phyloP scores from a whole-genome alignment of 2,113 vertebrate species.

The Pseudopipra pipra region DNA sequence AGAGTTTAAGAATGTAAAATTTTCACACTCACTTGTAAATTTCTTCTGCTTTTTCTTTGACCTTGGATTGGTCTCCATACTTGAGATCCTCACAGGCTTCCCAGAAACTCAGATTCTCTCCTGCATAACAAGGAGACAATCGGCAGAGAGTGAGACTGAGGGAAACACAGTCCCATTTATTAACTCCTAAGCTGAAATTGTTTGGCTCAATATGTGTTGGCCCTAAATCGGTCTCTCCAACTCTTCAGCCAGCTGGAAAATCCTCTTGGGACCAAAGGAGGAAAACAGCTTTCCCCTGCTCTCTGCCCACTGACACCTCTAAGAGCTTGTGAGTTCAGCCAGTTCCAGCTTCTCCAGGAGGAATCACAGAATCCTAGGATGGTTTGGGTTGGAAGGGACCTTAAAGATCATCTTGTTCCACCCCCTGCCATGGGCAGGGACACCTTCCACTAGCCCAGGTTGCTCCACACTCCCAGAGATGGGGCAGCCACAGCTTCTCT shows the following conservation, averaged over 20 bases:
- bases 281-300: background rate
- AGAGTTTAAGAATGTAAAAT: background rate
- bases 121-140: conserved; percentile 52
- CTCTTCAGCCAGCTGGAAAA: background rate
- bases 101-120: conserved; percentile 98
- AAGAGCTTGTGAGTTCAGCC: background rate
- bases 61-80: conserved; percentile 91
- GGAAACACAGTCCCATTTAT: background rate
- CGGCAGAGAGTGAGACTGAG: background rate
- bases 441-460: accelerated
- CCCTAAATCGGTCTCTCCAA: background rate
- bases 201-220: background rate
- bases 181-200: background rate
- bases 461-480: background rate
- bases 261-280: background rate
- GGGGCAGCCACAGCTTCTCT: background rate
- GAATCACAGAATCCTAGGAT: background rate
- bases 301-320: background rate
- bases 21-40: conserved; percentile 89
- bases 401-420: background rate
- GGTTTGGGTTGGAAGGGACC: background rate
- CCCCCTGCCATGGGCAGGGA: background rate
- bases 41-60: conserved; percentile 95
- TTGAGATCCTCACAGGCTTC: conserved; percentile 96
- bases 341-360: background rate